Evolutionary conservation across 2,113 vertebrate genomes (phyloP).

Genomic region (Numenius arquata): DNA sequence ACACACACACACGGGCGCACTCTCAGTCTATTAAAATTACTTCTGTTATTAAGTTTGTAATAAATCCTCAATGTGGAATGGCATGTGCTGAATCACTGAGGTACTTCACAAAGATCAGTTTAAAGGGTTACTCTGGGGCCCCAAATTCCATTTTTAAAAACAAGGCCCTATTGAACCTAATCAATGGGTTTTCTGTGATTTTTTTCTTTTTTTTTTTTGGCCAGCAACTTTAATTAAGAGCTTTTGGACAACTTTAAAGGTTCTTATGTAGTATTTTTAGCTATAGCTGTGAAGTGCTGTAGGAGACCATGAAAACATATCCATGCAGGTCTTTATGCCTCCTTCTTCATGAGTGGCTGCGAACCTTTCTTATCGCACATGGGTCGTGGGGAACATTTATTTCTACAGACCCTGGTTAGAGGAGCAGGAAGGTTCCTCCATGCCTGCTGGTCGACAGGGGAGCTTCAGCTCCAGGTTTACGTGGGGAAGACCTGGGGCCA

Average conservation of each 20-base stretch:
- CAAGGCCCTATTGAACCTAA: slow-evolving; percentile 39
- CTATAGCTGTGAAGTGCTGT: background rate
- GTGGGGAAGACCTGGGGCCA: background rate
- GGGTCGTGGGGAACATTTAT: rapidly evolving
- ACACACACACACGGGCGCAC: background rate
- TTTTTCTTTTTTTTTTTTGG: too few relatives aligned
- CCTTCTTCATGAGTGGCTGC: rapidly evolving
- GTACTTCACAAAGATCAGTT: slow-evolving; percentile 32
- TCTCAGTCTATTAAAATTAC: slow-evolving; percentile 27
- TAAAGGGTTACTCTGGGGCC: slow-evolving; percentile 38
- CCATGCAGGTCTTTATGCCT: rapidly evolving
- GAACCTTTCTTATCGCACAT: rapidly evolving
- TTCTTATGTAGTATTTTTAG: slow-evolving; percentile 16
- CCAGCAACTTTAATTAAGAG: slow-evolving; percentile 24
- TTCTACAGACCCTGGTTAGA: background rate
- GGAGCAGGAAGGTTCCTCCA: background rate
- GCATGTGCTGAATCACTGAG: slow-evolving; percentile 34
- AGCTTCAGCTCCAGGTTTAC: background rate
- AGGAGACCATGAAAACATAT: background rate
- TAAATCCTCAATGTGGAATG: slow-evolving; percentile 29
- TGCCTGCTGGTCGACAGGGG: background rate
- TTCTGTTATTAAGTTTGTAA: slow-evolving; percentile 4
- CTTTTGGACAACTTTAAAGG: background rate
- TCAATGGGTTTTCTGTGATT: slow-evolving; percentile 52
- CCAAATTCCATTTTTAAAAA: slow-evolving; percentile 35